These are phyloP conservation scores for Microplitis deprimator DNA, from an alignment of 2,888 invertebrate species.

Conservation along the genomic window DNA sequence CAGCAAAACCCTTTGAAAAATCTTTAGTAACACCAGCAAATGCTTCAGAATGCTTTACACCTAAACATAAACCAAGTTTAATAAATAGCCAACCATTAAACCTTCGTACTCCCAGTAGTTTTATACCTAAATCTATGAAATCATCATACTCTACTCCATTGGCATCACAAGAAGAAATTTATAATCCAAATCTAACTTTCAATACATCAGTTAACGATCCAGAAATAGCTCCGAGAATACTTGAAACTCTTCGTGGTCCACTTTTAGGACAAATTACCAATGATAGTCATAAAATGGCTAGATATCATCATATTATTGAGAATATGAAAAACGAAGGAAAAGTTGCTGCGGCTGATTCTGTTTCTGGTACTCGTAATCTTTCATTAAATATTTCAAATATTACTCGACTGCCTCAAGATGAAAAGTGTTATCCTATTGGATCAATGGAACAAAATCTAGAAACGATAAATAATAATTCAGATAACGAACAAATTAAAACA, in stretches of 20 bases:
- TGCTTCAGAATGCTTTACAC: conserved; percentile 62
- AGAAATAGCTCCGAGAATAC: background rate
- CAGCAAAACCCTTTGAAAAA: conserved; percentile 61
- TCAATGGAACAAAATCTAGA: background rate
- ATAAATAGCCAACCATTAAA: conserved; percentile 48
- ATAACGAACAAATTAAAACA: background rate
- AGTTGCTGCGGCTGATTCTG: conserved; percentile 44
- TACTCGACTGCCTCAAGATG: conserved; percentile 24
- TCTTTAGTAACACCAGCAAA: conserved; percentile 62
- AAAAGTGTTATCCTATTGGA: background rate
- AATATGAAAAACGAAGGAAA: conserved; percentile 50
- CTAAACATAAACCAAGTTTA: conserved; percentile 54
- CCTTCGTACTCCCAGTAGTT: conserved; percentile 67
- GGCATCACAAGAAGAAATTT: conserved; percentile 8
- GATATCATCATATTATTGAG: conserved; percentile 54
- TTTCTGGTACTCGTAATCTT: conserved; percentile 43
- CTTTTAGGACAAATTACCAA: background rate
- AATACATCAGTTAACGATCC: conserved; percentile 4
- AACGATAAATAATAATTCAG: background rate
- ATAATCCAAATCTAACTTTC: background rate
- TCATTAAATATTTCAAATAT: conserved; percentile 37
- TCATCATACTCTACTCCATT: background rate
- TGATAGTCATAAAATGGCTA: conserved; percentile 36
- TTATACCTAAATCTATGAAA: conserved; percentile 54
- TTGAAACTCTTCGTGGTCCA: conserved; percentile 2